Percentiles rank a stretch among this genome's conserved stretches.
These are phyloP conservation scores for Phrynosoma platyrhinos DNA, from an alignment of 2,113 vertebrate genomes.

Conservation along the genomic window DNA sequence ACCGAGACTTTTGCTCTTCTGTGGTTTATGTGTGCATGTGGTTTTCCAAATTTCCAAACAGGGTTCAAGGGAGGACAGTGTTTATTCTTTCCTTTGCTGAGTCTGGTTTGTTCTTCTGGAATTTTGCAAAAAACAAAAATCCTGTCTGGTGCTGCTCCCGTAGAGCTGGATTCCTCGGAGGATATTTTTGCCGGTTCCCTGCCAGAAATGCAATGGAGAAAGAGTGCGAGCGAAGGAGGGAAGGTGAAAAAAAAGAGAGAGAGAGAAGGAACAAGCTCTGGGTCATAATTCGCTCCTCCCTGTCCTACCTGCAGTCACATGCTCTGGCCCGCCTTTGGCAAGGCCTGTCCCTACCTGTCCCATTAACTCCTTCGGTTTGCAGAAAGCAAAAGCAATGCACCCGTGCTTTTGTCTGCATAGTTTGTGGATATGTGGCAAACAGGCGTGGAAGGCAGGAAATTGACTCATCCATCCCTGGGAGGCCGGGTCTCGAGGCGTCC, in stretches of 20 bases:
- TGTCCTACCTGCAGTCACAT: constrained; percentile 71
- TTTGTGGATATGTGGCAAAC: not conserved
- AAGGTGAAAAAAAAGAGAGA: not conserved
- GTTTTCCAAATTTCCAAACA: not conserved
- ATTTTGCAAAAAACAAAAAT: too few species aligned
- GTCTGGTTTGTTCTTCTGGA: too few species aligned
- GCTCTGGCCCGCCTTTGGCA: constrained; percentile 46
- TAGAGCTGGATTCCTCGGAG: not conserved
- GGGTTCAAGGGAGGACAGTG: not conserved
- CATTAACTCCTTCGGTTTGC: constrained; percentile 59
- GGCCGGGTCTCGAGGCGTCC: too few species aligned
- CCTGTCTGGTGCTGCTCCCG: constrained; percentile 14
- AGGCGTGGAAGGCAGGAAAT: fast-evolving
- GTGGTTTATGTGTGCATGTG: not conserved
- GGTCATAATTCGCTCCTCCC: constrained; percentile 67
- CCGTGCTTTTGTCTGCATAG: too few species aligned
- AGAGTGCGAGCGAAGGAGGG: not conserved
- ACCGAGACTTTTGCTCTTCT: too few species aligned
- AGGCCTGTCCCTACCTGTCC: constrained; percentile 27
- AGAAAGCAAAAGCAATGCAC: fast-evolving
- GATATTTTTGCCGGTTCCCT: constrained; percentile 47
- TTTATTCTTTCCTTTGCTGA: fast-evolving
- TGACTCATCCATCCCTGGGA: not conserved
- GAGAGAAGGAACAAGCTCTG: constrained; percentile 54
- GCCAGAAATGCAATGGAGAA: constrained; percentile 64